These are phyloP conservation scores for Drosophila nikananu DNA, from an alignment of 1,140 invertebrate genomes.

Conservation along the genomic window DNA sequence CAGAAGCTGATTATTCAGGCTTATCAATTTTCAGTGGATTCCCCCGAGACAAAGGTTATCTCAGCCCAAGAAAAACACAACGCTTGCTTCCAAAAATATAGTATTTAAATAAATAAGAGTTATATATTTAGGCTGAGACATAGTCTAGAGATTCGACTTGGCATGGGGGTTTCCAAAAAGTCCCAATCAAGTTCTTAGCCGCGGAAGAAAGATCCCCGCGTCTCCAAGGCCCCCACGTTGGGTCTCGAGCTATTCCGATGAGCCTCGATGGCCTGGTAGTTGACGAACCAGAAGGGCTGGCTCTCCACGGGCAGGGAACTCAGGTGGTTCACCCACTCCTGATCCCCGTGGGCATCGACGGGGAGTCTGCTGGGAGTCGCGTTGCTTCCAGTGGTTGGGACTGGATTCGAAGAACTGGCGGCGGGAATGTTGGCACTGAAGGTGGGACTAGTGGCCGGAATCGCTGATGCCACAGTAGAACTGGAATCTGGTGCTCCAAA, in stretches of 20 bases:
- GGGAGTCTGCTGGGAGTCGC: constrained; percentile 39
- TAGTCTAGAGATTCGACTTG: background rate
- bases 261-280: constrained; percentile 84
- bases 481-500: constrained; percentile 43
- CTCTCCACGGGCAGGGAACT: constrained; percentile 85
- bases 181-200: constrained; percentile 46
- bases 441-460: background rate
- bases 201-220: constrained; percentile 72
- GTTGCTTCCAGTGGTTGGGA: background rate
- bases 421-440: background rate
- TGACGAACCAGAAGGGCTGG: constrained; percentile 86
- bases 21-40: constrained; percentile 19
- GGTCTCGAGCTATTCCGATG: constrained; percentile 67
- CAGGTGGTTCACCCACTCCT: constrained; percentile 83
- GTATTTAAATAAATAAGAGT: constrained; percentile 34
- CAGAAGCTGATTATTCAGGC: constrained; percentile 1
- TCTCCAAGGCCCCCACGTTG: constrained; percentile 60
- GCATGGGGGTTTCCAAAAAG: background rate
- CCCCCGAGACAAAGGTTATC: constrained; percentile 25
- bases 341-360: constrained; percentile 85
- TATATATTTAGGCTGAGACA: constrained; percentile 7
- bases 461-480: background rate
- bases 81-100: constrained; percentile 8
- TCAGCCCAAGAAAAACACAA: background rate
- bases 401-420: background rate